Conservation (phyloP, 2,888 invertebrate species). For the Flabesymbios commensalis region DNA sequence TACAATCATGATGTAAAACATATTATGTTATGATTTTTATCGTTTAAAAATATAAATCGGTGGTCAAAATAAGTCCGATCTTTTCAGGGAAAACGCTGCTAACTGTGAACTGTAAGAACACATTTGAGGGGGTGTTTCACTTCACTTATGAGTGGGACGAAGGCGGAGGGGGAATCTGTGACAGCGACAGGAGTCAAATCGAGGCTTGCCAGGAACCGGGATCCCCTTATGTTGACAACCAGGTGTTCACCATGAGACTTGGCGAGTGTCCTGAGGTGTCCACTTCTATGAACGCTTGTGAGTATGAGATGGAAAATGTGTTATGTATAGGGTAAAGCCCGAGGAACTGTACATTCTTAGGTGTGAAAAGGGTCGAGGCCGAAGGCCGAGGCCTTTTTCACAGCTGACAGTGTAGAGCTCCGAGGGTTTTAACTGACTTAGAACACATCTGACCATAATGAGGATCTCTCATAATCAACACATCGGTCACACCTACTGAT, state of each 20-base stretch:
- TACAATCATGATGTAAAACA: not conserved
- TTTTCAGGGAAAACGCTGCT: constrained; percentile 39
- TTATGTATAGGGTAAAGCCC: not conserved
- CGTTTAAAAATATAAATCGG: no score
- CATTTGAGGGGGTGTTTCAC: constrained; percentile 58
- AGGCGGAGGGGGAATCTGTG: constrained; percentile 67
- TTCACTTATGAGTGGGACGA: constrained; percentile 54
- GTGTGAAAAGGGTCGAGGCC: no score
- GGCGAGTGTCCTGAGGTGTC: constrained; percentile 71
- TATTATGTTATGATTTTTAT: not conserved
- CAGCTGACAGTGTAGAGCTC: no score
- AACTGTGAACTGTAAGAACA: constrained; percentile 56
- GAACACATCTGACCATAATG: no score
- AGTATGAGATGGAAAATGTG: no score
- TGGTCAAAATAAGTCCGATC: no score
- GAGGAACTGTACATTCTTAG: no score
- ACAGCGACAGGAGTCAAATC: constrained; percentile 82
- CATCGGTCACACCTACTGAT: not conserved
- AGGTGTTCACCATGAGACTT: constrained; percentile 94
- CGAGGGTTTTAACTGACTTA: no score
- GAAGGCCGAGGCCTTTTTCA: no score
- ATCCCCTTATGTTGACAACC: constrained; percentile 93
- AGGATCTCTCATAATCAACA: not conserved
- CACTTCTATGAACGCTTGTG: constrained; percentile 47
- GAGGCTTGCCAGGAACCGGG: constrained; percentile 93